Base-by-base conservation (phyloP, 2,113 vertebrate genomes). In the Daubentonia madagascariensis region DNA sequence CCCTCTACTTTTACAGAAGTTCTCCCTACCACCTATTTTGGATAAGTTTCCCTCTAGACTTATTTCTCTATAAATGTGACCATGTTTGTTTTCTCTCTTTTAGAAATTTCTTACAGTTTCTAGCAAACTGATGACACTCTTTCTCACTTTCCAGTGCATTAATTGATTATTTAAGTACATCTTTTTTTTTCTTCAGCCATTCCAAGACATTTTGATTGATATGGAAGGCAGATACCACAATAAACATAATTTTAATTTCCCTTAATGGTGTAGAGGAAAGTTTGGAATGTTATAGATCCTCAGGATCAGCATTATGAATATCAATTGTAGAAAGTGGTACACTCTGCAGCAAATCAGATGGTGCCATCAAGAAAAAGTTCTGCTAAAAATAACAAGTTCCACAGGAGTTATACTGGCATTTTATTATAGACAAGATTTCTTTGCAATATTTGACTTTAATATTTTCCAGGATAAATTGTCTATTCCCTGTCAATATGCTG, bases 351-450 rank as follows among this genome's bases (percentile, higher is more conserved):
- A 35, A 52, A 45, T 54, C 37, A 1, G 14, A 32, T 23, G 45
- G 67, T 17, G 54, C 68, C 84, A 37, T 22, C 14, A 40, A 40
- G n/a, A 43, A 65, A 85, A 94, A 4, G 40, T 61, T 80, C 63
- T 37, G 11, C 50, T 35, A 18, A 78, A 76, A 86, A 61, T 45
- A 72, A 52, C 18, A 50, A 6, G 35, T 72, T 22, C 45, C 45
- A 17, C 0, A 8, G 45, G 18, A 35, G 8, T 12, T 63, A 16
- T 32, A 14, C n/a, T 65, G 10, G 4, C 45, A 1, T 37, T 52
- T n/a, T 52, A 63, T 75, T 65, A 61, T 32, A 11, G 43, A 40
- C 10, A 92, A 37, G 16, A 2, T 40, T 65, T 67, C 35, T 52
- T 52, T 16, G 28, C 17, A n/a, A 40, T n/a, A 52, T 76, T 43